phyloP scores from a whole-genome alignment of 2,797 vertebrate species.

The Silurus aristotelis region DNA sequence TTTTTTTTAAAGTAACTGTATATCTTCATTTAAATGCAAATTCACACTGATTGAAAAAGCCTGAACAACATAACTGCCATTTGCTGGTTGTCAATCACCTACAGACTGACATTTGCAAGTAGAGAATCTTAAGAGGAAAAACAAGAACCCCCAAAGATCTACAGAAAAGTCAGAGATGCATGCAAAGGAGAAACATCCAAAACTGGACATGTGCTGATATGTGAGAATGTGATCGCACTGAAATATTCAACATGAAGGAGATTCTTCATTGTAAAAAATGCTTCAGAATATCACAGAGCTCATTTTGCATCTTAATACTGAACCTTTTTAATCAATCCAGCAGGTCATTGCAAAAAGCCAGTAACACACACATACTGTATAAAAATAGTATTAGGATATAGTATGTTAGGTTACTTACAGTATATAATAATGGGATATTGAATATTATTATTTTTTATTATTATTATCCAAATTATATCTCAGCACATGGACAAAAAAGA shows the following conservation, averaged over 20 bases:
- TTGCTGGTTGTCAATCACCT: no score
- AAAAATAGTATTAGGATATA: not conserved
- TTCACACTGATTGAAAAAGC: not conserved
- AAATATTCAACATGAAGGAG: conserved; percentile 2
- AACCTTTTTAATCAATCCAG: not conserved
- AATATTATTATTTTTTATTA: not conserved
- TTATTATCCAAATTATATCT: not conserved
- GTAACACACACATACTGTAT: not conserved
- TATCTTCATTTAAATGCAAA: not conserved
- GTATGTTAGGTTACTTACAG: not conserved
- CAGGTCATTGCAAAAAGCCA: not conserved
- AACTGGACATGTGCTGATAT: conserved; percentile 8
- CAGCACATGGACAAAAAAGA: conserved; percentile 23
- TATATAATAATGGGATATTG: not conserved
- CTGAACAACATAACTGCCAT: not conserved
- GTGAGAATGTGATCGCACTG: not conserved
- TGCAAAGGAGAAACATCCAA: not conserved
- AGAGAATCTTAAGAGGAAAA: not conserved
- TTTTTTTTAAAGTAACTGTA: not conserved
- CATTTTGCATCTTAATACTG: not conserved
- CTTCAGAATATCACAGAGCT: not conserved
- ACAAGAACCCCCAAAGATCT: not conserved
- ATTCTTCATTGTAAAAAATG: not conserved
- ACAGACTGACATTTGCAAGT: conserved; percentile 8
- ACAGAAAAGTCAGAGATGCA: not conserved